Evolutionary conservation across 2,888 invertebrate species (phyloP).

Genomic region (Drosophila stalkeri): DNA sequence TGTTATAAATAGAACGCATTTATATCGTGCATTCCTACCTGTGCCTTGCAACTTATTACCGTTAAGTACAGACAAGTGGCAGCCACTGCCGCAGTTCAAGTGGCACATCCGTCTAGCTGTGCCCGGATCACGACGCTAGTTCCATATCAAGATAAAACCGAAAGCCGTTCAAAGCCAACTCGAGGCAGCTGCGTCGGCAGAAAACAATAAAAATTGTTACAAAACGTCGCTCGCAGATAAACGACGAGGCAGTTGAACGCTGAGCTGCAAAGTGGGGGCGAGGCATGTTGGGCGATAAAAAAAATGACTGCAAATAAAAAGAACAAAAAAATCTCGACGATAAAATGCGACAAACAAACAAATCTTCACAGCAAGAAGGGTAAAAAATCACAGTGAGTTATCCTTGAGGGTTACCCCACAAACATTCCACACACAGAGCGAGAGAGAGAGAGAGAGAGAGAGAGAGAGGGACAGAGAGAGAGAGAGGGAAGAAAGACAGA

Average conservation of each 20-base stretch:
- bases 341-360: conserved; percentile 75
- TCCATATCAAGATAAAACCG: conserved; percentile 48
- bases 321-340: conserved; percentile 48
- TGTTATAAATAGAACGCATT: neutral
- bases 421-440: conserved; percentile 8
- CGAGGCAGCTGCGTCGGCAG: conserved; percentile 44
- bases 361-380: conserved; percentile 41
- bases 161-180: conserved; percentile 55
- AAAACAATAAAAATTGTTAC: conserved; percentile 78
- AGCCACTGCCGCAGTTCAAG: conserved; percentile 25
- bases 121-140: conserved; percentile 15
- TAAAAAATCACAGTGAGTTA: conserved; percentile 64
- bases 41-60: conserved; percentile 30
- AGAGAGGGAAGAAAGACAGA: neutral
- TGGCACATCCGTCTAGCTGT: conserved; percentile 19
- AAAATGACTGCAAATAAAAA: conserved; percentile 73
- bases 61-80: conserved; percentile 19
- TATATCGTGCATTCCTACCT: conserved; percentile 19
- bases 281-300: conserved; percentile 68
- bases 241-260: conserved; percentile 30
- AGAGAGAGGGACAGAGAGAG: neutral
- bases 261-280: conserved; percentile 6
- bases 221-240: conserved; percentile 68
- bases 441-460: neutral
- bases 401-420: conserved; percentile 51